Percentiles rank a stretch among this genome's conserved stretches.
These are phyloP conservation scores for Catamblyrhynchus diadema DNA, from an alignment of 2,797 vertebrate species.

Conservation along the genomic window DNA sequence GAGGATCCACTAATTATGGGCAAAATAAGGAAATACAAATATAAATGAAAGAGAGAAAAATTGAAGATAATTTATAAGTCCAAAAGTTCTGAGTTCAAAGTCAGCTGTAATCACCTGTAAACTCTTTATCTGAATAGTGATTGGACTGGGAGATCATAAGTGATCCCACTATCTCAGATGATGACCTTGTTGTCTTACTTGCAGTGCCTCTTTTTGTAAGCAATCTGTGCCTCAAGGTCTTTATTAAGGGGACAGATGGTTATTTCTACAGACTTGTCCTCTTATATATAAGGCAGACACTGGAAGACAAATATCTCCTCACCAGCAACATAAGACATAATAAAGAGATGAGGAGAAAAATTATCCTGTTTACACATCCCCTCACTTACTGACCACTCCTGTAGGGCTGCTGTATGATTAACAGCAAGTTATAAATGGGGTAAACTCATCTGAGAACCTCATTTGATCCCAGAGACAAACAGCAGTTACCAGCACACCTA, in stretches of 20 bases:
- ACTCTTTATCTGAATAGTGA: not conserved
- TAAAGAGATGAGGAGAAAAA: not conserved
- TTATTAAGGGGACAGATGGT: not conserved
- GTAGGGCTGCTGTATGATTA: not conserved
- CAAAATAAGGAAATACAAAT: not conserved
- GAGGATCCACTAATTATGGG: not conserved
- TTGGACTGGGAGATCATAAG: not conserved
- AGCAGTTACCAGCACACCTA: not conserved
- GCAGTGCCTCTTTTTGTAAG: not conserved
- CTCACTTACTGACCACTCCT: not conserved
- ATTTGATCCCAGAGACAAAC: not conserved
- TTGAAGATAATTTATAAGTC: not conserved
- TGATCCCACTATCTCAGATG: not conserved
- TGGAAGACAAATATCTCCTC: not conserved
- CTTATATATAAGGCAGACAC: not conserved
- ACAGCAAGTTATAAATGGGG: not conserved
- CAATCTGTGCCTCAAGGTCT: not conserved
- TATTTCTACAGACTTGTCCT: not conserved
- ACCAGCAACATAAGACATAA: not conserved
- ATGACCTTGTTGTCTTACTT: not conserved
- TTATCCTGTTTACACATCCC: not conserved
- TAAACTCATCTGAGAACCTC: not conserved
- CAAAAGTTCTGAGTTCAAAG: not conserved
- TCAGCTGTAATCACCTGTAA: not conserved
- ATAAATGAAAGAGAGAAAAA: not conserved